Base-by-base conservation (phyloP, 2,113 vertebrate genomes). In the Misgurnus mizolepis region DNA sequence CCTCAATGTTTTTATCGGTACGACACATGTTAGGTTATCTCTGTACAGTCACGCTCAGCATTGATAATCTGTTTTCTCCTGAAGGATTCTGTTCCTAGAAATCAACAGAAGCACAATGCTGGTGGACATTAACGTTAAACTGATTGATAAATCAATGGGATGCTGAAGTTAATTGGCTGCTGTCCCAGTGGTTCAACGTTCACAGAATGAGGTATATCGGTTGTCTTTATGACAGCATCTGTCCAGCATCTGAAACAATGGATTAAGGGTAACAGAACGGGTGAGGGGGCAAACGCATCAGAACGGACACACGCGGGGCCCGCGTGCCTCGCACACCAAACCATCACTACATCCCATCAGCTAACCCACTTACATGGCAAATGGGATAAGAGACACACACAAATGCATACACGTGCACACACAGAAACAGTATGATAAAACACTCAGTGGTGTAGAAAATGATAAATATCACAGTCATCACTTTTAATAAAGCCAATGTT, bases 111-210 rank as follows among this genome's bases (percentile, higher is more conserved):
- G 18, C 27, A 61, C 58, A 50, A 55, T 53, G 66, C 27, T 27
- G 47, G 41, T 66, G 62, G 50, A 49, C 49, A 71, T 62, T 65
- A 40, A 58, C 14, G 58, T 58, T 15, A 5, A 18, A 18, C 27
- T 66, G 79, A 80, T 45, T 39, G 39, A 34, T 49, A 64, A 80
- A 78, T 80, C 72, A 56, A 80, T 83, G 67, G 49, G 70, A 74
- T 40, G 49, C 64, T 69, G 41, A 50, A 75, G 49, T 70, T 83
- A 56, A 83, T 66, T 65, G 40, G 56, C 27, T 65, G 39, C 56
- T 17, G 69, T 27, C 69, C 47, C 39, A 18, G 49, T 64, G 50
- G 9, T 43, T 79, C 71, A 34, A 65, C 45, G 73, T 65, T 41
- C 22, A 0, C 45, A 47, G 34, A 69, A 60, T 68, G 61, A 61